Conservation (phyloP, 53 echinoderm and acorn worm species). For the Stichopus horrens region DNA sequence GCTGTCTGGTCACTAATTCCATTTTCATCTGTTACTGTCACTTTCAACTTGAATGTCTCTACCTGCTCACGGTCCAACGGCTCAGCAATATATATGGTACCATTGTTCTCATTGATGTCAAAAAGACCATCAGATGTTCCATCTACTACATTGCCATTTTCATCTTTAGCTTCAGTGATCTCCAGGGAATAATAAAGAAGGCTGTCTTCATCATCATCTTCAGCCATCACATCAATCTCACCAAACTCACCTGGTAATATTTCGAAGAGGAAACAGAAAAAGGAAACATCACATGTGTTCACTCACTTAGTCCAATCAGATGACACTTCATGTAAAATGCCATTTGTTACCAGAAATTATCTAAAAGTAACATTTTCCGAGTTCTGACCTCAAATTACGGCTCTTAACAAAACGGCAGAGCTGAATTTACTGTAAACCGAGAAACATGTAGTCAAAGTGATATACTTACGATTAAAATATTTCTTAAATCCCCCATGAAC, state of each 20-base stretch:
- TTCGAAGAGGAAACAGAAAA: not conserved
- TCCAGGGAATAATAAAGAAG: not conserved
- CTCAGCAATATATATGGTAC: not conserved
- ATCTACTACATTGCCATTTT: not conserved
- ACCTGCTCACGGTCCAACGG: not conserved
- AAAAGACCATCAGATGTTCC: not conserved
- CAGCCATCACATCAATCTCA: not conserved
- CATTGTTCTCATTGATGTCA: not conserved
- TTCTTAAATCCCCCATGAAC: no score
- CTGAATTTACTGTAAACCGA: no score
- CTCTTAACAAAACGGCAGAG: no score
- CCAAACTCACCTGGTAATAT: not conserved
- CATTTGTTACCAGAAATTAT: no score
- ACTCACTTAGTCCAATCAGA: not conserved
- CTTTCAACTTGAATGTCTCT: not conserved
- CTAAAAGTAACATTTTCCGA: no score
- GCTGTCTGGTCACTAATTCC: not conserved
- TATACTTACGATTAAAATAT: no score
- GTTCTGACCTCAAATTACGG: no score
- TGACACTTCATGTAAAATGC: not conserved
- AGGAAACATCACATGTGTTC: not conserved
- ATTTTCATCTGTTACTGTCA: constrained; percentile 8
- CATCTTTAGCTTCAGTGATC: not conserved
- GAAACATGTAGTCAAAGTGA: no score
- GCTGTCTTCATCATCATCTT: not conserved